phyloP scores from a whole-genome alignment of 2,797 vertebrate genomes.

The Cossypha caffra region DNA sequence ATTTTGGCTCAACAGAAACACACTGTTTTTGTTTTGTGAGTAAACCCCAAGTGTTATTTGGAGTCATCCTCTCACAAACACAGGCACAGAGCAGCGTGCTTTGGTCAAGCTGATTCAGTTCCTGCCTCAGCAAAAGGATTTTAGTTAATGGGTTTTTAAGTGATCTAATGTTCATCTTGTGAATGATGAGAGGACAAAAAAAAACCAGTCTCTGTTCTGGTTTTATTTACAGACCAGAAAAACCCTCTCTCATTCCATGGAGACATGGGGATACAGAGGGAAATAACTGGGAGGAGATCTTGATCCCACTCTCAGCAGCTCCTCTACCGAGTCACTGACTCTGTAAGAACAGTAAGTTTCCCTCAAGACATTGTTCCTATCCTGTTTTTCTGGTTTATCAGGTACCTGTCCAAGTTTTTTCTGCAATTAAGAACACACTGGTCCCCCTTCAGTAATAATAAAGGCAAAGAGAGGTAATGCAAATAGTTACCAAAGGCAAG shows the following conservation, averaged over 20 bases:
- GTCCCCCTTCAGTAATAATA: neutral
- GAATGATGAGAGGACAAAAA: neutral
- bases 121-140: neutral
- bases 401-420: neutral
- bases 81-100: neutral
- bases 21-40: slow-evolving; percentile 47
- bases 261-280: rapidly evolving
- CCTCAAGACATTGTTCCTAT: neutral
- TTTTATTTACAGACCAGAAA: neutral
- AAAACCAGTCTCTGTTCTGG: neutral
- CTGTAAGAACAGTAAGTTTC: neutral
- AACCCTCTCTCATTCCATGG: neutral
- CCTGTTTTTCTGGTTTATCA: slow-evolving; percentile 63
- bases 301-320: neutral
- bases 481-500: slow-evolving; percentile 38
- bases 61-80: neutral
- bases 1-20: slow-evolving; percentile 28
- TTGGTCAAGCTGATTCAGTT: slow-evolving; percentile 11
- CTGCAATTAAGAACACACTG: neutral
- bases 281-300: neutral
- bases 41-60: slow-evolving; percentile 41
- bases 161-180: neutral
- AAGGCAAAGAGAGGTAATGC: slow-evolving; percentile 11
- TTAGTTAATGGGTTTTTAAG: slow-evolving; percentile 15
- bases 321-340: neutral